Percentiles rank a stretch among this genome's conserved stretches.
Evolutionary conservation across 2,888 invertebrate species (phyloP).

Genomic region (Pseudococcus longispinus): DNA sequence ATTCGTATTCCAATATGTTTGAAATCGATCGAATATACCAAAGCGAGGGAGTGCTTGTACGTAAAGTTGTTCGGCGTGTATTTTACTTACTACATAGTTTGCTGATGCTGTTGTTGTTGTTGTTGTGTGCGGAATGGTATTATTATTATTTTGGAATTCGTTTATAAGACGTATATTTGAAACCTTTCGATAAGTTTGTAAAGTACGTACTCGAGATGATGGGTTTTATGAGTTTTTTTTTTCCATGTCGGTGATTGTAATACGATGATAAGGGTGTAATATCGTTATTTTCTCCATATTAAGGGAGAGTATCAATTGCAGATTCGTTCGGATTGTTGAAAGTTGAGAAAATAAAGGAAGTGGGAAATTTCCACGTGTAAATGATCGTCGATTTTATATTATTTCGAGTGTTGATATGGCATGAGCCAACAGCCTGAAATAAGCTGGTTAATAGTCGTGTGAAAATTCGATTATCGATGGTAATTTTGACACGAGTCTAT

Average conservation of each 20-base stretch:
- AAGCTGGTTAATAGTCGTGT: too few species aligned
- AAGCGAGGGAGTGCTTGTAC: not conserved
- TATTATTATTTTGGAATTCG: not conserved
- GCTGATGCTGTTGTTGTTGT: not conserved
- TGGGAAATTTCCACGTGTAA: too few species aligned
- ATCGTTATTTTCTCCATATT: not conserved
- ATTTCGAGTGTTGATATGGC: too few species aligned
- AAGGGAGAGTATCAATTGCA: too few species aligned
- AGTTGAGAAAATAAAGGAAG: too few species aligned
- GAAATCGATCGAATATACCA: not conserved
- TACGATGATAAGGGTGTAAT: not conserved
- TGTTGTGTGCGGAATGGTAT: not conserved
- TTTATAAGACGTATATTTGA: not conserved
- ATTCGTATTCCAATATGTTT: slow-evolving; percentile 1
- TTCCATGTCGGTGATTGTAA: too few species aligned
- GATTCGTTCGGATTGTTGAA: too few species aligned
- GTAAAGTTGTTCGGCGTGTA: slow-evolving; percentile 2
- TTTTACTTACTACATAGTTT: not conserved
- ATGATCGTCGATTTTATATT: too few species aligned
- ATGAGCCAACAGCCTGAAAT: too few species aligned
- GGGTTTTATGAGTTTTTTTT: not conserved
- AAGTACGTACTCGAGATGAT: not conserved
- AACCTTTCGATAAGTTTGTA: not conserved
- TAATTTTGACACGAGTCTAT: too few species aligned
- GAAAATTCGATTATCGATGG: too few species aligned